Base-by-base conservation (phyloP, 2,888 invertebrate genomes). In the Acronicta alni region DNA sequence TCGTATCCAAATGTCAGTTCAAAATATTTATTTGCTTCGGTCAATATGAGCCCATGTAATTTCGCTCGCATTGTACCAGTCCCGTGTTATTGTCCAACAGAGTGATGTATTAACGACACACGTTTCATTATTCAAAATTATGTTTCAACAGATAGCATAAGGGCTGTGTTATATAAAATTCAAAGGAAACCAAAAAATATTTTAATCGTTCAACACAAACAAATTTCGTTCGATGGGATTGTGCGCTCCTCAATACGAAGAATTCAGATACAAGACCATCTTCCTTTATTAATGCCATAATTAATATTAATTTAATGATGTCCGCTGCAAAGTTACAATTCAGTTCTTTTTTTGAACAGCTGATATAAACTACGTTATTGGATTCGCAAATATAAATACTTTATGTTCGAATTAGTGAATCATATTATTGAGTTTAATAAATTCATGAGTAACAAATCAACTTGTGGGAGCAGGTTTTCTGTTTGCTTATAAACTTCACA, bases 21-120 rank as follows among this genome's bases (percentile, higher is more conserved):
- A 81, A 84, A 87, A 88, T 90, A 92, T 93, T 90, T 91, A 92
- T 92, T 91, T 87, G 87, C 84, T 80, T 73, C 86, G 87, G 78
- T 84, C 86, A 83, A 79, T 84, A 85, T 85, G 82, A 83, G 83
- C 80, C 81, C 87, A 75, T 90, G 86, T 89, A 89, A 91, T 91
- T 90, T 90, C 72, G 87, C 81, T 79, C 72, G 84, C 76, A 85
- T 88, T 88, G 89, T 88, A 84, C 84, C 71, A 79, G 79, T 71
- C 69, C 68, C 83, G 67, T 88, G 88, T 89, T 87, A 85, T 87
- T 89, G 88, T 90, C 86, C 85, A 79, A 66, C 64, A 64, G 67
- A 76, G 79, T 89, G 87, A 89, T 89, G 85, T 82, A 90, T 89
- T 82, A 83, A 81, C 80, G 81, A 86, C 82, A 81, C 80, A 71